Conservation (phyloP, 2,888 invertebrate genomes). For the Anticlea derivata region DNA sequence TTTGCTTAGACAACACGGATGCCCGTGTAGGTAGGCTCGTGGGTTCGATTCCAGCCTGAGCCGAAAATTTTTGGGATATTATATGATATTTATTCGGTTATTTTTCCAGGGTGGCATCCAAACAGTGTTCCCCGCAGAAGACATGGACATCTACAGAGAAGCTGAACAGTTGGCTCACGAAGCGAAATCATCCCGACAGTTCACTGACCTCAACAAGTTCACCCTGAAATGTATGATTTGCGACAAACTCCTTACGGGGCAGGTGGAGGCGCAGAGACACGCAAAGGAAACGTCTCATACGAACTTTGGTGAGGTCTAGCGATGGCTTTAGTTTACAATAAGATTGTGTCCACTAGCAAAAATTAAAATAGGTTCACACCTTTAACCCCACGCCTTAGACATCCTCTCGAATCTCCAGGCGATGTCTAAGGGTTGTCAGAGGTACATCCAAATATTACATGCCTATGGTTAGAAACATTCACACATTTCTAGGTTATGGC, state of each 20-base stretch:
- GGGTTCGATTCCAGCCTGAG: too few species aligned
- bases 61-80: too few species aligned
- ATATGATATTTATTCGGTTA: background rate
- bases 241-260: constrained; percentile 89
- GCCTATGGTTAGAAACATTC: too few species aligned
- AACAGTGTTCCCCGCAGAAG: constrained; percentile 91
- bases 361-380: too few species aligned
- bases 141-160: constrained; percentile 88
- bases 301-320: constrained; percentile 90
- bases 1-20: too few species aligned
- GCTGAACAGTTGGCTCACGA: constrained; percentile 94
- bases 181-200: constrained; percentile 94
- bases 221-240: constrained; percentile 93
- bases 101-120: constrained; percentile 87
- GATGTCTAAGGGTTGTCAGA: too few species aligned
- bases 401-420: too few species aligned
- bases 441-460: too few species aligned
- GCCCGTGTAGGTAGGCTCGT: too few species aligned
- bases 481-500: too few species aligned
- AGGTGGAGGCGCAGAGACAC: constrained; percentile 92
- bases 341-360: constrained; percentile 42
- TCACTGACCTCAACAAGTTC: constrained; percentile 95
- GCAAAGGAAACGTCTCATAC: constrained; percentile 93
- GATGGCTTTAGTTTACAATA: constrained; percentile 19
- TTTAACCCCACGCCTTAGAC: too few species aligned